phyloP scores from a whole-genome alignment of 2,113 vertebrate genomes.

The Percopsis transmontana region DNA sequence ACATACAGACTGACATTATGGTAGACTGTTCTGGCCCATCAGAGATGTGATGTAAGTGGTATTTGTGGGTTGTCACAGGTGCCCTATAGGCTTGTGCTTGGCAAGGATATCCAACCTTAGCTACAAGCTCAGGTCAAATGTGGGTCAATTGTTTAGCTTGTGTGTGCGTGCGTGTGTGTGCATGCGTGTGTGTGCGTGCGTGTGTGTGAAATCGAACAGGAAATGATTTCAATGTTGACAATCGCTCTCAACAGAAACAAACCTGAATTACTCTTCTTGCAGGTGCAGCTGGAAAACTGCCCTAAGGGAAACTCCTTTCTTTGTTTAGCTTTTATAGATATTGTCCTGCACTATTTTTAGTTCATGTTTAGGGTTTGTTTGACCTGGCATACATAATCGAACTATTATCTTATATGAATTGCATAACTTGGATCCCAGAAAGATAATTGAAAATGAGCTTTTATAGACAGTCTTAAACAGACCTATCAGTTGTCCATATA shows the following conservation, averaged over 20 bases:
- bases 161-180: slow-evolving; percentile 7
- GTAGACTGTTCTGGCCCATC: slow-evolving; percentile 7
- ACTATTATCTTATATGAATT: neutral
- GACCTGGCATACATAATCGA: slow-evolving; percentile 12
- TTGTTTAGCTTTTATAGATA: slow-evolving; percentile 35
- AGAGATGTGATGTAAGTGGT: slow-evolving; percentile 10
- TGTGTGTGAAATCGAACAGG: neutral
- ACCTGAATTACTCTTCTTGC: slow-evolving; percentile 39
- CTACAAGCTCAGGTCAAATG: slow-evolving; percentile 55
- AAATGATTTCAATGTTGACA: neutral
- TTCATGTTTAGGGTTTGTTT: slow-evolving; percentile 12
- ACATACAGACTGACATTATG: slow-evolving; percentile 17
- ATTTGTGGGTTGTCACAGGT: slow-evolving; percentile 38
- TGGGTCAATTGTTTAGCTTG: slow-evolving; percentile 44
- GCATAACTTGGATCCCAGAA: neutral
- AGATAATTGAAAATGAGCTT: neutral
- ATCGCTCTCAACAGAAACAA: slow-evolving; percentile 20
- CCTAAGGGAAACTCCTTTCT: slow-evolving; percentile 33
- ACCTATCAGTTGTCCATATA: slow-evolving; percentile 8
- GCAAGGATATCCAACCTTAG: slow-evolving; percentile 22
- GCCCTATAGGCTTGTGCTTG: slow-evolving; percentile 32
- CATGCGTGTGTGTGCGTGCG: neutral
- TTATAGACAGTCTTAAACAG: neutral
- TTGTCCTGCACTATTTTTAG: slow-evolving; percentile 21
- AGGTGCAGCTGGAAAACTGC: slow-evolving; percentile 43